phyloP scores from a whole-genome alignment of 2,888 invertebrate genomes.

The Pheosia tremula region DNA sequence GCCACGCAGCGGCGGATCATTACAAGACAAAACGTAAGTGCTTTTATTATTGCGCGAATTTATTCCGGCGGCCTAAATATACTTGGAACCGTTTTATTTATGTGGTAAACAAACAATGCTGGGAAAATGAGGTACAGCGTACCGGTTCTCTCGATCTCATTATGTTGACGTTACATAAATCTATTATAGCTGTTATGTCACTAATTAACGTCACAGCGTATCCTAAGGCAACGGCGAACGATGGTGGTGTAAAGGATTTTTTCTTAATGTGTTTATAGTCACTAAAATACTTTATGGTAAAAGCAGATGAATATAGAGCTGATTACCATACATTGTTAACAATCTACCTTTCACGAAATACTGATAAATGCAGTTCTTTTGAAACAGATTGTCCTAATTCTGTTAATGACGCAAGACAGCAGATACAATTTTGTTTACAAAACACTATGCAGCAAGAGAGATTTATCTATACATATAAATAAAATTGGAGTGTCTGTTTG shows the following conservation, averaged over 20 bases:
- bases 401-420: conserved; percentile 22
- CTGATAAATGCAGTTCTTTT: conserved; percentile 12
- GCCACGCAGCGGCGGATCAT: conserved; percentile 63
- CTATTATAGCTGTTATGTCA: conserved; percentile 48
- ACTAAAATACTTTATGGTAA: too few species aligned
- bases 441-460: conserved; percentile 21
- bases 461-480: conserved; percentile 15
- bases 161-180: conserved; percentile 52
- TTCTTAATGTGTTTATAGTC: too few species aligned
- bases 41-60: conserved; percentile 38
- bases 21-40: conserved; percentile 79
- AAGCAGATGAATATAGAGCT: too few species aligned
- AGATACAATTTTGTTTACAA: conserved; percentile 28
- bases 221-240: conserved; percentile 20
- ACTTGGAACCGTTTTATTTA: conserved; percentile 26
- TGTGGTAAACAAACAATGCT: conserved; percentile 41
- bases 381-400: conserved; percentile 24
- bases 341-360: not conserved
- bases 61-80: conserved; percentile 28
- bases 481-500: too few species aligned
- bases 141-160: conserved; percentile 37
- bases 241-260: not conserved
- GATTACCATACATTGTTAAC: too few species aligned
- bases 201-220: conserved; percentile 31
- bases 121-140: conserved; percentile 13